Percentiles rank a stretch among this genome's conserved stretches.
Evolutionary conservation across 2,888 invertebrate genomes (phyloP).

Genomic region (Drosophila diplacantha): DNA sequence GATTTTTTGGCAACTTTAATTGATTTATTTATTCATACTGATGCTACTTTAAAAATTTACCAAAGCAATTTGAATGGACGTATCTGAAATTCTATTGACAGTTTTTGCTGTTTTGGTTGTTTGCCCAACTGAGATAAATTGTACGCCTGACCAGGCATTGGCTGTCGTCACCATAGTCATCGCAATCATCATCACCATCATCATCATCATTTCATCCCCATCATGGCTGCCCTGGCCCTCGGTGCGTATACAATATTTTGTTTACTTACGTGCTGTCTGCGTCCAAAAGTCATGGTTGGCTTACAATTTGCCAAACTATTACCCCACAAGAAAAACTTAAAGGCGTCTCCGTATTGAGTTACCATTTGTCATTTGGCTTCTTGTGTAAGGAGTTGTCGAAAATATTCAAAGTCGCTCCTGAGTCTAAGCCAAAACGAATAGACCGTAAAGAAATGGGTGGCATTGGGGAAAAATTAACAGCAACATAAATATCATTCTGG

Average conservation of each 20-base stretch:
- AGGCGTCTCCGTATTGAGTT: constrained; percentile 49
- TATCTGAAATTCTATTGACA: constrained; percentile 39
- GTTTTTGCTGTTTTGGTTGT: constrained; percentile 37
- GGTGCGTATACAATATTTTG: constrained; percentile 39
- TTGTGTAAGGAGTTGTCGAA: neutral
- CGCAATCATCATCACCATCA: constrained; percentile 16
- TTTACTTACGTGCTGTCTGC: constrained; percentile 26
- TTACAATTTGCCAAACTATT: constrained; percentile 27
- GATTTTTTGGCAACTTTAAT: constrained; percentile 32
- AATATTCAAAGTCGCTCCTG: constrained; percentile 18
- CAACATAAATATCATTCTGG: constrained; percentile 49
- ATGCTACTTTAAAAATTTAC: constrained; percentile 32
- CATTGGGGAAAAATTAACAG: constrained; percentile 47
- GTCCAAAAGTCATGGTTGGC: constrained; percentile 26
- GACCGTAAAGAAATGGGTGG: constrained; percentile 54
- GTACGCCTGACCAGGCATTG: constrained; percentile 44
- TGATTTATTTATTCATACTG: constrained; percentile 39
- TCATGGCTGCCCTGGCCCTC: constrained; percentile 25
- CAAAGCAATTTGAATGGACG: constrained; percentile 10
- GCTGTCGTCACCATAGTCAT: constrained; percentile 31
- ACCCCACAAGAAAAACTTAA: constrained; percentile 31
- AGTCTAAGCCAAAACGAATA: constrained; percentile 31
- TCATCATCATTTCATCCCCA: constrained; percentile 11
- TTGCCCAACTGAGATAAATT: constrained; percentile 51
- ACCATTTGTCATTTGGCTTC: constrained; percentile 47